These are phyloP conservation scores for Branchinecta lynchi DNA, from an alignment of 1,140 invertebrate genomes.

Conservation along the genomic window DNA sequence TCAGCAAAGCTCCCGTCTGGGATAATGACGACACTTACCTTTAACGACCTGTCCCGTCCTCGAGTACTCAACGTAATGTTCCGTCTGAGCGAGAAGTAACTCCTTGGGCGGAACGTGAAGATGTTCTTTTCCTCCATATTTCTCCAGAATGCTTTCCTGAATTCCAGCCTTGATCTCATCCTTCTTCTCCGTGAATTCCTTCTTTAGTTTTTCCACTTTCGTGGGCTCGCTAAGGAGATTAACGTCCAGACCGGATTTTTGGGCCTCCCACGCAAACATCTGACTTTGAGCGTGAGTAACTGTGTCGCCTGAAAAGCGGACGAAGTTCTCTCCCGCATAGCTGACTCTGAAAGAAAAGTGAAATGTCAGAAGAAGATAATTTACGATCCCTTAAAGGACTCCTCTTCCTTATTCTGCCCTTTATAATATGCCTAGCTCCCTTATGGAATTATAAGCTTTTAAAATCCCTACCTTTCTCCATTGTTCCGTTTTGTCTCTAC, in stretches of 20 bases:
- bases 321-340: slow-evolving; percentile 93
- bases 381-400: too few relatives aligned
- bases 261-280: slow-evolving; percentile 95
- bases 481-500: too few relatives aligned
- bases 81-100: slow-evolving; percentile 80
- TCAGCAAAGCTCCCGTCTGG: background rate
- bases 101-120: slow-evolving; percentile 67
- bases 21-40: slow-evolving; percentile 13
- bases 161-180: slow-evolving; percentile 61
- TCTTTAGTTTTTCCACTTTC: slow-evolving; percentile 77
- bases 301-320: slow-evolving; percentile 84
- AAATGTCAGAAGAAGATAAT: slow-evolving; percentile 6
- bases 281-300: slow-evolving; percentile 74
- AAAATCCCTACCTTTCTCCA: too few relatives aligned
- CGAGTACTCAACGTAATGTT: slow-evolving; percentile 92
- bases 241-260: slow-evolving; percentile 83
- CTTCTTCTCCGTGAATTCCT: slow-evolving; percentile 78
- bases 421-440: too few relatives aligned
- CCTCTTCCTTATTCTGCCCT: too few relatives aligned
- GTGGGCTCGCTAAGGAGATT: slow-evolving; percentile 94
- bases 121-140: slow-evolving; percentile 85
- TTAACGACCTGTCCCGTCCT: slow-evolving; percentile 69
- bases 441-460: too few relatives aligned
- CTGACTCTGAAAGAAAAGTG: slow-evolving; percentile 43
- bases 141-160: slow-evolving; percentile 58